Conservation (phyloP, 92 coral and sea anemone species). For the Chrysogorgia sp. region DNA sequence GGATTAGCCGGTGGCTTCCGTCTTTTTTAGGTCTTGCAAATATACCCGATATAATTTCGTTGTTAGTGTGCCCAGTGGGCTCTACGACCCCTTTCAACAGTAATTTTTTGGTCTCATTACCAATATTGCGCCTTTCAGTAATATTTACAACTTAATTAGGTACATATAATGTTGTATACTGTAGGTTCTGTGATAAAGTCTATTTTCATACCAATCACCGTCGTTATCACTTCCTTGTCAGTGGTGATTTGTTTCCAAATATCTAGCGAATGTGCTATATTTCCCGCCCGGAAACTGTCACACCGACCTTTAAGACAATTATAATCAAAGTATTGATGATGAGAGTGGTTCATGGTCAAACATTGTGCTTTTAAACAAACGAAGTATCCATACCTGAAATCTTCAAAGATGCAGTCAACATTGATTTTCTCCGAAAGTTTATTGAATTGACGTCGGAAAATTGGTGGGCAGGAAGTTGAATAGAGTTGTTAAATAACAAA, state of each 20-base stretch:
- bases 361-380: no score
- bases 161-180: neutral
- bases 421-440: no score
- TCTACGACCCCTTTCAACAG: neutral
- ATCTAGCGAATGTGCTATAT: constrained; percentile 4
- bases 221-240: constrained; percentile 8
- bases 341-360: no score
- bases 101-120: neutral
- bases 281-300: constrained; percentile 20
- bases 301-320: no score
- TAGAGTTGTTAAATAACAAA: no score
- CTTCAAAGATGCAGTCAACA: no score
- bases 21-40: neutral
- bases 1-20: neutral
- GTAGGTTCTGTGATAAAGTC: neutral
- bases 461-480: no score
- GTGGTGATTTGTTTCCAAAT: constrained; percentile 6
- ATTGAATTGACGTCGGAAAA: no score
- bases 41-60: neutral
- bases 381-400: no score
- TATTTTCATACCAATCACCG: neutral
- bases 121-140: neutral
- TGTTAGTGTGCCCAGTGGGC: neutral
- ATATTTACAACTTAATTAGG: neutral
- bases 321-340: no score